Evolutionary conservation across 2,113 vertebrate species (phyloP), one percentile per base, ranked within the genome.

Genomic region (Brachypodius melanocephalos): DNA sequence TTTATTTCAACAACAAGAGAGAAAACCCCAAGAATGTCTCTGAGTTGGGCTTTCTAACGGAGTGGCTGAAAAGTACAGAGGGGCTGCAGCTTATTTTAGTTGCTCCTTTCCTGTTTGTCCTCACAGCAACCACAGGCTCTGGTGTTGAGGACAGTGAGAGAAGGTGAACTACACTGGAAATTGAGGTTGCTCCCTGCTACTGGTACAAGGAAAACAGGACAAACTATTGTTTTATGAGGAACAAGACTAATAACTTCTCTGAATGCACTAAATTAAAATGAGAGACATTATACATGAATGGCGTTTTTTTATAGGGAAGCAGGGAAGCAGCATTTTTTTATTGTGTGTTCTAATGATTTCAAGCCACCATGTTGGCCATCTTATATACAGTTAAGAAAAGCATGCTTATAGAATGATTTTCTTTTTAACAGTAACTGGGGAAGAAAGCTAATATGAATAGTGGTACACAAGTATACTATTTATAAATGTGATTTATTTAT

Each of bases 401-500:
- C n/a, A 91, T 5, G 59, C 22, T 86, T 40, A 48, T 5, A 3
- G 40, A 93, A 86, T 2, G 0, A 21, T 15, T 79, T 91, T 88
- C 6, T 88, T 94, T 63, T 51, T 73, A 95, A 69, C 16, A 46
- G 38, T 40, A 83, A 67, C 31, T 83, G 63, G 38, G 83, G 51
- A 90, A 90, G 49, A 94, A 87, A 94, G 45, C 42, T 54, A 65
- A 55, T 40, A 62, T 19, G 58, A 89, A 58, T 93, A 96, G 83
- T 1, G 1, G 67, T 63, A 63, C 36, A 32, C 46, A 58, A 87
- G 51, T 29, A n/a, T 51, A 31, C 88, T 96, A 90, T 96, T 97
- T 96, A 93, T 93, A 95, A 77, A 94, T 72, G 48, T 55, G 4
- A 85, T 93, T 91, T 95, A 93, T 96, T 96, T 96, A 87, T 85